phyloP scores from a whole-genome alignment of 2,888 invertebrate genomes.

The Latrodectus elegans region DNA sequence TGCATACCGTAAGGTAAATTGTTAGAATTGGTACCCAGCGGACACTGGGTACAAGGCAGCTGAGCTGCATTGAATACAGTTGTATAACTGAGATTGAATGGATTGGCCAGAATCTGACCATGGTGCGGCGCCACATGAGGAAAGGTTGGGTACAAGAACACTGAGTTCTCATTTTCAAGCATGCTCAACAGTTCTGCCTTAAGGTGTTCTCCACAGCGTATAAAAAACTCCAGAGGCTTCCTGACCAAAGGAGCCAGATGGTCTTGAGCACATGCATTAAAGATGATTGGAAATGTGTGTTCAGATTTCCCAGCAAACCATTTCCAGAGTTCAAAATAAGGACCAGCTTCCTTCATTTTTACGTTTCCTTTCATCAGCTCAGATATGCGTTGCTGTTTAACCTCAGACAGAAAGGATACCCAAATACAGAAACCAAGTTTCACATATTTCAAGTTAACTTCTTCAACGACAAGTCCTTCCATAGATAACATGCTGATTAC shows the following conservation, averaged over 20 bases:
- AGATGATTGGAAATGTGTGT: conserved; percentile 88
- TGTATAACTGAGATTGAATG: conserved; percentile 48
- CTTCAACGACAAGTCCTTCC: conserved; percentile 80
- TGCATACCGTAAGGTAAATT: conserved; percentile 53
- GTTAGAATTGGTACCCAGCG: conserved; percentile 31
- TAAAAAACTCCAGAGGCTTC: conserved; percentile 47
- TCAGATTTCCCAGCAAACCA: conserved; percentile 84
- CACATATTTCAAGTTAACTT: conserved; percentile 77
- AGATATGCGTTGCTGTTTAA: conserved; percentile 69
- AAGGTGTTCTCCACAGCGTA: conserved; percentile 29
- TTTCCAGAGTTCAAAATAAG: conserved; percentile 80
- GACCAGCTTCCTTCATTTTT: background rate
- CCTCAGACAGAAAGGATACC: conserved; percentile 73
- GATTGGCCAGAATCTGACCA: conserved; percentile 58
- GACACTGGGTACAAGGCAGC: conserved; percentile 52
- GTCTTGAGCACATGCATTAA: conserved; percentile 72
- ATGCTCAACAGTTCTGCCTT: conserved; percentile 25
- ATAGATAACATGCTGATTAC: conserved; percentile 74
- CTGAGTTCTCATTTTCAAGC: conserved; percentile 33
- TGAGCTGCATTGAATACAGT: conserved; percentile 51
- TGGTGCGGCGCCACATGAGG: conserved; percentile 45
- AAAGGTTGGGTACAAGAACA: conserved; percentile 61
- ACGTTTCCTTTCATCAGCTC: conserved; percentile 48
- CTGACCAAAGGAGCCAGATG: conserved; percentile 38
- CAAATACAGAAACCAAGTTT: conserved; percentile 75